Percentiles rank a stretch among this genome's conserved stretches.
phyloP scores from a whole-genome alignment of 1,140 invertebrate species.

The Adoxophyes honmai region DNA sequence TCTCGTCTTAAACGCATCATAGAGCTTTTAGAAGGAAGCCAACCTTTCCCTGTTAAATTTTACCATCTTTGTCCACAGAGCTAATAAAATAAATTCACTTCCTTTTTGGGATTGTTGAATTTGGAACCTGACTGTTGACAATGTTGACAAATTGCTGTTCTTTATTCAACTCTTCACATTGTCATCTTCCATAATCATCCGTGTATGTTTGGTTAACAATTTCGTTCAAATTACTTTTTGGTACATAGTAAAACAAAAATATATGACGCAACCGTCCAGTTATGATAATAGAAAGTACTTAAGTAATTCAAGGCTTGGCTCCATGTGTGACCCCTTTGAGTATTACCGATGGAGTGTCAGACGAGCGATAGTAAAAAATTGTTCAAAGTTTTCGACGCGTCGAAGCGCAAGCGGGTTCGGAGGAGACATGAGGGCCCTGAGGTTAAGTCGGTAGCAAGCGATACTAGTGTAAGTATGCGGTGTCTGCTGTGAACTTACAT shows the following conservation, averaged over 20 bases:
- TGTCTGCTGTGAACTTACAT: neutral
- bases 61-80: too few species aligned
- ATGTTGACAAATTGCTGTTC: conserved; percentile 18
- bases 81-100: too few species aligned
- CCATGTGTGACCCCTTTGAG: conserved; percentile 39
- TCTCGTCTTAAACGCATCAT: too few species aligned
- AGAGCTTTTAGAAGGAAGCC: too few species aligned
- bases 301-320: conserved; percentile 27
- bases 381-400: conserved; percentile 64
- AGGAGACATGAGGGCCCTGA: conserved; percentile 50
- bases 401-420: conserved; percentile 51
- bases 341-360: conserved; percentile 62
- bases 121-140: conserved; percentile 27
- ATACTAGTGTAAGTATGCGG: conserved; percentile 52
- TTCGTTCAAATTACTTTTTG: conserved; percentile 43
- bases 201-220: conserved; percentile 44
- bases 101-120: conserved; percentile 8
- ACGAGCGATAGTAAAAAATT: conserved; percentile 68
- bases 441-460: conserved; percentile 51
- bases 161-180: conserved; percentile 36
- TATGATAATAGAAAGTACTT: conserved; percentile 26
- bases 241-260: conserved; percentile 20
- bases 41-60: too few species aligned
- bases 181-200: conserved; percentile 29
- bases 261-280: conserved; percentile 11